These are phyloP conservation scores for Argentina silus DNA, from an alignment of 2,797 vertebrate species.

Conservation along the genomic window DNA sequence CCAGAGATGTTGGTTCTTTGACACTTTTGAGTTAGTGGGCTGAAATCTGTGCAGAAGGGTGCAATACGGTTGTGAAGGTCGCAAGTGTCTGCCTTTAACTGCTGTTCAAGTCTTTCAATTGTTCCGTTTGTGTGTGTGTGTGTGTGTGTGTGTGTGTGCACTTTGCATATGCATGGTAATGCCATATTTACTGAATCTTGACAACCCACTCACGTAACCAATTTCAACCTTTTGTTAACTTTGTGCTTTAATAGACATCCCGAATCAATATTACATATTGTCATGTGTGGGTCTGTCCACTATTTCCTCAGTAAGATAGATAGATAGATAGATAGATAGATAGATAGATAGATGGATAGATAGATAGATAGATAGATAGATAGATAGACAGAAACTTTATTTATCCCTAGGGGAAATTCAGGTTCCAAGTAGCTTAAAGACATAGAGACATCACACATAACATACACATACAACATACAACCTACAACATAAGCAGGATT, in stretches of 20 bases:
- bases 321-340: no score
- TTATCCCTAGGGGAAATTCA: no score
- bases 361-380: no score
- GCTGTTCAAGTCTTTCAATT: conserved; percentile 5
- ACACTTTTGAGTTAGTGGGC: conserved; percentile 18
- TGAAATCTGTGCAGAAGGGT: neutral
- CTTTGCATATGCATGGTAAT: conserved; percentile 13
- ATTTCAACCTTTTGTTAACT: no score
- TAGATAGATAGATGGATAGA: no score
- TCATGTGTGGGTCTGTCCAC: conserved; percentile 3
- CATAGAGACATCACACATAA: no score
- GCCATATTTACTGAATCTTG: conserved; percentile 7
- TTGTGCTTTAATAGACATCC: neutral
- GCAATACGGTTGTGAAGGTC: conserved; percentile 22
- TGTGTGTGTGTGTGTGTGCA: neutral
- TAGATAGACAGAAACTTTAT: no score
- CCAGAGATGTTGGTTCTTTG: neutral
- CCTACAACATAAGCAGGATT: no score
- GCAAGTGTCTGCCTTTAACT: conserved; percentile 1
- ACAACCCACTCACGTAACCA: neutral
- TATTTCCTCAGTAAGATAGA: conserved; percentile 13
- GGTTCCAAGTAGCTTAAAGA: no score
- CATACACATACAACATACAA: no score
- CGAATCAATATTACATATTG: conserved; percentile 15
- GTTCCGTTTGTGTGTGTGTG: neutral